These are phyloP conservation scores for Bovichtus variegatus DNA, from an alignment of 2,797 vertebrate genomes.

Conservation along the genomic window DNA sequence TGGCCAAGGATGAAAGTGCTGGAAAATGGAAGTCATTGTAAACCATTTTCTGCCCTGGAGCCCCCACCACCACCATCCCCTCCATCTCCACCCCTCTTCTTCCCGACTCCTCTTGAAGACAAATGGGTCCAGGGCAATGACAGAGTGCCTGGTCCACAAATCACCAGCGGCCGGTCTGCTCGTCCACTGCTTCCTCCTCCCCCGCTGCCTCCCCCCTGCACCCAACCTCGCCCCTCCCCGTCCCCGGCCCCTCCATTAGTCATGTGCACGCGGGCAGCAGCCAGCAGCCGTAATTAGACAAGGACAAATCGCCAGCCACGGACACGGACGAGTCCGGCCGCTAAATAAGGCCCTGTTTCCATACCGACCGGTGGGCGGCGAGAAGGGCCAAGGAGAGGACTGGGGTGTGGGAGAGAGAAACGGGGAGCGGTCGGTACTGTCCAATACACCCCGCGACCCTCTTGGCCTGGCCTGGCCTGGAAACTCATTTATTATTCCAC, in stretches of 20 bases:
- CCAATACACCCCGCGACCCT: conserved; percentile 54
- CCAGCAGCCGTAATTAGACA: conserved; percentile 96
- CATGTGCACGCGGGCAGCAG: conserved; percentile 91
- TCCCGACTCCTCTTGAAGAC: conserved; percentile 88
- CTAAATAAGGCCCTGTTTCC: conserved; percentile 88
- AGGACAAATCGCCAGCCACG: conserved; percentile 90
- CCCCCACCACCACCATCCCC: conserved; percentile 71
- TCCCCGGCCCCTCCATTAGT: conserved; percentile 89
- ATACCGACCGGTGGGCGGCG: conserved; percentile 79
- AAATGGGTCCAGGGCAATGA: conserved; percentile 90
- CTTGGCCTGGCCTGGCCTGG: conserved; percentile 64
- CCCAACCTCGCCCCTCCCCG: conserved; percentile 83
- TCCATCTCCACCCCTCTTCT: conserved; percentile 80
- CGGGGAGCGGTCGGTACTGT: conserved; percentile 60
- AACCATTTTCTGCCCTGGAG: conserved; percentile 86
- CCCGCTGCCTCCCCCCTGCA: conserved; percentile 75
- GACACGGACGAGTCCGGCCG: conserved; percentile 86
- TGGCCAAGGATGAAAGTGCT: conserved; percentile 85
- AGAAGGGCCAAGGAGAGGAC: conserved; percentile 72
- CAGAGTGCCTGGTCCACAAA: conserved; percentile 92
- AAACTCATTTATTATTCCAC: conserved; percentile 80
- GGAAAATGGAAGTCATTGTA: conserved; percentile 88
- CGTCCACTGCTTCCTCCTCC: conserved; percentile 82
- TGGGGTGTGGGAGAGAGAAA: conserved; percentile 62
- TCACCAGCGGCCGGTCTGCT: conserved; percentile 86